phyloP scores from a whole-genome alignment of 2,888 invertebrate species.

The Cryptocephalus primarius region DNA sequence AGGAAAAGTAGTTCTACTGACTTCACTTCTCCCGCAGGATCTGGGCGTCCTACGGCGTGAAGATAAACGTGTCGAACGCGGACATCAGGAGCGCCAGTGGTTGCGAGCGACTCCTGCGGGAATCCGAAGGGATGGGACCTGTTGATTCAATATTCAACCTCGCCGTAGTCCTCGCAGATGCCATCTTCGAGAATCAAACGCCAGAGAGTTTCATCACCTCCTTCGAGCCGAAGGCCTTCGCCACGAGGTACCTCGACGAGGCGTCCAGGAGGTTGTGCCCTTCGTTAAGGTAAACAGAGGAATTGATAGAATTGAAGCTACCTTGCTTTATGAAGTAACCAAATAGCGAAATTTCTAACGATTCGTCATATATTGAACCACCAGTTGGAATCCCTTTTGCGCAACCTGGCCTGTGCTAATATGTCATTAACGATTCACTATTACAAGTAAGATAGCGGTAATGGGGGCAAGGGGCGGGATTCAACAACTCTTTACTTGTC shows the following conservation, averaged over 20 bases:
- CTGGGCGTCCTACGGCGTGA: constrained; percentile 62
- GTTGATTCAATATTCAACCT: constrained; percentile 83
- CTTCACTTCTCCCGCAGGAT: background rate
- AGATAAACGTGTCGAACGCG: constrained; percentile 55
- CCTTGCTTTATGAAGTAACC: too few relatives aligned
- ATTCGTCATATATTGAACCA: too few relatives aligned
- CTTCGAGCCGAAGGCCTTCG: constrained; percentile 68
- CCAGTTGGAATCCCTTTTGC: too few relatives aligned
- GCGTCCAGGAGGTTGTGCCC: constrained; percentile 23
- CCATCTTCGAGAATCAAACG: constrained; percentile 66
- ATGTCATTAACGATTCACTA: too few relatives aligned
- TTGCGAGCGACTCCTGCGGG: constrained; percentile 55
- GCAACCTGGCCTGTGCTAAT: too few relatives aligned
- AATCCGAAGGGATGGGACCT: constrained; percentile 52
- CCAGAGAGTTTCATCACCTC: constrained; percentile 56
- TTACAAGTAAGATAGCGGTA: too few relatives aligned
- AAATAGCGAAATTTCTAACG: too few relatives aligned
- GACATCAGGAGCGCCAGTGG: constrained; percentile 63
- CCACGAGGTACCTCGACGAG: constrained; percentile 67
- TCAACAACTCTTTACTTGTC: too few relatives aligned
- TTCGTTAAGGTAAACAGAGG: constrained; percentile 15
- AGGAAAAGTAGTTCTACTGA: too few relatives aligned
- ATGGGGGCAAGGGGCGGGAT: too few relatives aligned
- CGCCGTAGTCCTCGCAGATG: constrained; percentile 70
- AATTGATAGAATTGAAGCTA: too few relatives aligned